These are phyloP conservation scores for Pheosia tremula DNA, from an alignment of 2,888 invertebrate species.

Conservation along the genomic window DNA sequence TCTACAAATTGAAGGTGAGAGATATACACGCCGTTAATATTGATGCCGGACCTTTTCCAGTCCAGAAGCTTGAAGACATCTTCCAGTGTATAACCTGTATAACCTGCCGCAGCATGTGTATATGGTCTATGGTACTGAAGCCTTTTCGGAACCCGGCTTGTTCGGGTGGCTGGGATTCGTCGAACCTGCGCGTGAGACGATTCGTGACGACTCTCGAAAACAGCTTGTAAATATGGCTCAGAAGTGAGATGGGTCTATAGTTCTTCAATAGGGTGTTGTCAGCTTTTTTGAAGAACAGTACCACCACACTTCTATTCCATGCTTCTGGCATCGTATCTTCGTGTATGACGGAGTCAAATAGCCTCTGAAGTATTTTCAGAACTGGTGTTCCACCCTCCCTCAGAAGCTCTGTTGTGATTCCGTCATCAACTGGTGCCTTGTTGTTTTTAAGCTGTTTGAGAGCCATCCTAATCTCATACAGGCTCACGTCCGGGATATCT, in stretches of 20 bases:
- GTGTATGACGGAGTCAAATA: not conserved
- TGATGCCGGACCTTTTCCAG: too few species aligned
- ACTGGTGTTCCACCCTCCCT: not conserved
- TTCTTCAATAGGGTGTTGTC: not conserved
- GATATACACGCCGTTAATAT: too few species aligned
- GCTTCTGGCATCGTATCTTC: not conserved
- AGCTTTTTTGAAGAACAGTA: not conserved
- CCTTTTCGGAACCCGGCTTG: not conserved
- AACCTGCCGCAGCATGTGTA: not conserved
- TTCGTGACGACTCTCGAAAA: too few species aligned
- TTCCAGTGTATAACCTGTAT: conserved; percentile 1
- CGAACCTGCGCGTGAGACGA: not conserved
- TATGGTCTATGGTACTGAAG: not conserved
- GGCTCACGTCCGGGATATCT: not conserved
- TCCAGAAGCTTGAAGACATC: too few species aligned
- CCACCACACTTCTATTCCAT: not conserved
- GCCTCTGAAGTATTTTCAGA: not conserved
- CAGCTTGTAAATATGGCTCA: too few species aligned
- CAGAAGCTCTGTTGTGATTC: not conserved
- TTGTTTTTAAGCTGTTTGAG: not conserved
- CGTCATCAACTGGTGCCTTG: not conserved
- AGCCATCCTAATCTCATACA: not conserved
- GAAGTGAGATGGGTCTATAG: too few species aligned
- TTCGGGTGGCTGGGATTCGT: conserved; percentile 1
- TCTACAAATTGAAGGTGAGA: conserved; percentile 5